These are phyloP conservation scores for Falco concolor DNA, from an alignment of 2,797 vertebrate species.

Conservation along the genomic window DNA sequence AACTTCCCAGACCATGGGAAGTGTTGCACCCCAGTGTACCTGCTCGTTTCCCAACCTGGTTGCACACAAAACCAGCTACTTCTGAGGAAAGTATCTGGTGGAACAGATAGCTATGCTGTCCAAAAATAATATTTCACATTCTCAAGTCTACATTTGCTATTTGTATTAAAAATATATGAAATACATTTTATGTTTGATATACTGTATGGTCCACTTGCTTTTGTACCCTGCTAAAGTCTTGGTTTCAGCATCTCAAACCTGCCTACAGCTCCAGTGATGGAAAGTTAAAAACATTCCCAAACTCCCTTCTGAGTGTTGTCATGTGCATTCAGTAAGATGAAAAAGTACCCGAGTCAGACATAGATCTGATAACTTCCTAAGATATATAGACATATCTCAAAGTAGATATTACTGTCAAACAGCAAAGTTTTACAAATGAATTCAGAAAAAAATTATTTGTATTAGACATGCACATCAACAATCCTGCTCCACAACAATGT, in stretches of 20 bases:
- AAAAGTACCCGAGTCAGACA: not conserved
- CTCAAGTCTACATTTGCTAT: not conserved
- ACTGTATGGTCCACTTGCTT: not conserved
- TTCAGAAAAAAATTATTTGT: not conserved
- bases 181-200: not conserved
- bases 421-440: not conserved
- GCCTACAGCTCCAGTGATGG: not conserved
- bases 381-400: not conserved
- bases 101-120: not conserved
- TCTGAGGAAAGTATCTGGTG: not conserved
- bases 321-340: not conserved
- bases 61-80: not conserved
- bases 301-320: not conserved
- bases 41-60: not conserved
- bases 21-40: not conserved
- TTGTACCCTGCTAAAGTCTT: not conserved
- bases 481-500: not conserved
- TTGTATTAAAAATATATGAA: not conserved
- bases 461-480: not conserved
- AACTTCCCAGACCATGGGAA: not conserved
- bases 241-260: not conserved
- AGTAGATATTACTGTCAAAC: not conserved
- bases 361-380: not conserved
- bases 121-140: not conserved
- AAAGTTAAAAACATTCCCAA: not conserved